Percentiles rank a stretch among this genome's conserved stretches.
phyloP scores from a whole-genome alignment of 2,888 invertebrate genomes.

The Melanotus villosus region DNA sequence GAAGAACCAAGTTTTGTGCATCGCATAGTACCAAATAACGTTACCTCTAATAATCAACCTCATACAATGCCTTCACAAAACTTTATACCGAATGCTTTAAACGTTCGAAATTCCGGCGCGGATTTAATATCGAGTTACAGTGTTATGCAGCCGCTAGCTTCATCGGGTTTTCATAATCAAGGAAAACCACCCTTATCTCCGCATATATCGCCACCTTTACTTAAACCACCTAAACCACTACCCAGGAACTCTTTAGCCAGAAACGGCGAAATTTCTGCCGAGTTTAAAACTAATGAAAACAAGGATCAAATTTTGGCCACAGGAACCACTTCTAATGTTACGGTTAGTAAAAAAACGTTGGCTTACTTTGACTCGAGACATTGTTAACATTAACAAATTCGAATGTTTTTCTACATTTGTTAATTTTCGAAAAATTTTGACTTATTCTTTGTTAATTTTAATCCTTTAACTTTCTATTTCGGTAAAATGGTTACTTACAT shows the following conservation, averaged over 20 bases:
- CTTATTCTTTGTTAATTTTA: too few relatives aligned
- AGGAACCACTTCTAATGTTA: constrained; percentile 30
- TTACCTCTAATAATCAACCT: not conserved
- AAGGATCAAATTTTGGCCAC: too few relatives aligned
- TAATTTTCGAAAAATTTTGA: too few relatives aligned
- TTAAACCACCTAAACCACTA: constrained; percentile 48
- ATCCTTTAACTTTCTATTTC: too few relatives aligned
- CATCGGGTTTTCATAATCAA: constrained; percentile 49
- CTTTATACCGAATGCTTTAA: constrained; percentile 23
- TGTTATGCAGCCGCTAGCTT: constrained; percentile 45
- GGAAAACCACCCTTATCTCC: constrained; percentile 6
- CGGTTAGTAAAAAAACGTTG: constrained; percentile 9
- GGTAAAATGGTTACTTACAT: too few relatives aligned
- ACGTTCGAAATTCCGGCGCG: constrained; percentile 50
- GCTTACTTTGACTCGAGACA: too few relatives aligned
- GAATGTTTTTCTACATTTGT: too few relatives aligned
- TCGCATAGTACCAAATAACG: not conserved
- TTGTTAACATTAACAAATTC: too few relatives aligned
- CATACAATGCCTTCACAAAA: not conserved
- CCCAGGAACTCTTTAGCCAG: constrained; percentile 34
- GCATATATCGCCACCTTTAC: constrained; percentile 26
- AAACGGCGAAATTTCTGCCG: not conserved
- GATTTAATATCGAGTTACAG: constrained; percentile 56
- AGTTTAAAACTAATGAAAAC: constrained; percentile 1
- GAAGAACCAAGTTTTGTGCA: constrained; percentile 25